Conservation (phyloP, 2,797 vertebrate species). For the Cuculus canorus region DNA sequence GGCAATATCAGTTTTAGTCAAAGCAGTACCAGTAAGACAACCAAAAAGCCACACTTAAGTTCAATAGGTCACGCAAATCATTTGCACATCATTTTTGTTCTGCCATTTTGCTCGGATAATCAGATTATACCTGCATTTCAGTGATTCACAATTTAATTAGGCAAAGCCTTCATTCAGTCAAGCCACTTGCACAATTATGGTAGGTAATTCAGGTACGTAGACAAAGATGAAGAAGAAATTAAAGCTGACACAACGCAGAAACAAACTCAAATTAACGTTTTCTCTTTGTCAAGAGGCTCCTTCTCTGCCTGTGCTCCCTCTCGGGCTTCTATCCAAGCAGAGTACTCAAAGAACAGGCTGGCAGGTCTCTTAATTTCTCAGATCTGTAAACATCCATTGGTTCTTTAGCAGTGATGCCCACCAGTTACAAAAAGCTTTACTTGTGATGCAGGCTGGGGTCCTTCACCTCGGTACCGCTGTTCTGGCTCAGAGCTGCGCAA, state of each 20-base stretch:
- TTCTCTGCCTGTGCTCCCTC: background rate
- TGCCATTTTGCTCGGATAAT: constrained; percentile 6
- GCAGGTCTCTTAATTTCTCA: background rate
- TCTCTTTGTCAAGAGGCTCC: background rate
- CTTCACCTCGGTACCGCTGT: background rate
- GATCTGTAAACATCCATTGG: background rate
- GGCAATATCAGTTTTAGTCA: background rate
- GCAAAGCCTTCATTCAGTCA: constrained; percentile 24
- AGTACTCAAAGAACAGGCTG: background rate
- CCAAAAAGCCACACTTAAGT: background rate
- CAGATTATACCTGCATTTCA: background rate
- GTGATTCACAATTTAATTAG: constrained; percentile 9
- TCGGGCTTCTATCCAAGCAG: background rate
- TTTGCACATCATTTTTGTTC: background rate
- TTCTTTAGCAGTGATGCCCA: background rate
- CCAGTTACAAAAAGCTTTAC: background rate
- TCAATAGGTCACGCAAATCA: background rate
- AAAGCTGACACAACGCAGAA: constrained; percentile 7
- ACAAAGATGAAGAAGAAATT: constrained; percentile 34
- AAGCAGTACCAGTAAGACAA: background rate
- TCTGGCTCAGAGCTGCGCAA: rapidly evolving
- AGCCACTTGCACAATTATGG: background rate
- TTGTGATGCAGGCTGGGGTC: rapidly evolving
- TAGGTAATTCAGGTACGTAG: constrained; percentile 17
- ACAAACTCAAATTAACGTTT: background rate